phyloP scores from a whole-genome alignment of 2,888 invertebrate species.

The Galerucella calmariensis region DNA sequence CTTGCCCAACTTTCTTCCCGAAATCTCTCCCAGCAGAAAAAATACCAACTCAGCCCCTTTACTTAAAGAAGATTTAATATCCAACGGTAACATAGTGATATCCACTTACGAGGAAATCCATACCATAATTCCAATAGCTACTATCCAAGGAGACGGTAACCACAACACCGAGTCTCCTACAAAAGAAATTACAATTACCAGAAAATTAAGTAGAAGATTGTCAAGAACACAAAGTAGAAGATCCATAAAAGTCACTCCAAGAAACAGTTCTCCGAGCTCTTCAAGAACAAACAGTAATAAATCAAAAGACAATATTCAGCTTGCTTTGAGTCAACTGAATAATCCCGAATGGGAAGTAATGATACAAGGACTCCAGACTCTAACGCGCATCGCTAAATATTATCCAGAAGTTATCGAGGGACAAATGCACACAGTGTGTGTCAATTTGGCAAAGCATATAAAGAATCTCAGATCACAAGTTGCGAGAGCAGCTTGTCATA shows the following conservation, averaged over 20 bases:
- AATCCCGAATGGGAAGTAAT: constrained; percentile 84
- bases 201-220: constrained; percentile 51
- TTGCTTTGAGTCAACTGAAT: constrained; percentile 75
- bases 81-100: constrained; percentile 34
- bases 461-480: constrained; percentile 94
- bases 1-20: constrained; percentile 55
- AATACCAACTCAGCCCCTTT: constrained; percentile 61
- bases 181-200: constrained; percentile 37
- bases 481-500: constrained; percentile 86
- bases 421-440: constrained; percentile 77
- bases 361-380: constrained; percentile 74
- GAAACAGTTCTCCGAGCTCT: constrained; percentile 41
- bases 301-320: constrained; percentile 73
- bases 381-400: constrained; percentile 76
- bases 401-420: constrained; percentile 72
- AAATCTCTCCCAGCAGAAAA: constrained; percentile 55
- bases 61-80: constrained; percentile 49
- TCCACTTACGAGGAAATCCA: constrained; percentile 44
- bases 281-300: constrained; percentile 58
- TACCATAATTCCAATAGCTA: constrained; percentile 26
- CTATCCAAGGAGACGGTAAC: constrained; percentile 14
- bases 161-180: constrained; percentile 28
- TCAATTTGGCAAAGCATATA: constrained; percentile 80
- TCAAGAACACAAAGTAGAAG: constrained; percentile 46
- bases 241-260: constrained; percentile 49